A percentile compares a stretch with the other conserved stretches of the same genome.
Evolutionary conservation across 2,113 vertebrate genomes (phyloP).

Genomic region (Neodon shergylaensis): DNA sequence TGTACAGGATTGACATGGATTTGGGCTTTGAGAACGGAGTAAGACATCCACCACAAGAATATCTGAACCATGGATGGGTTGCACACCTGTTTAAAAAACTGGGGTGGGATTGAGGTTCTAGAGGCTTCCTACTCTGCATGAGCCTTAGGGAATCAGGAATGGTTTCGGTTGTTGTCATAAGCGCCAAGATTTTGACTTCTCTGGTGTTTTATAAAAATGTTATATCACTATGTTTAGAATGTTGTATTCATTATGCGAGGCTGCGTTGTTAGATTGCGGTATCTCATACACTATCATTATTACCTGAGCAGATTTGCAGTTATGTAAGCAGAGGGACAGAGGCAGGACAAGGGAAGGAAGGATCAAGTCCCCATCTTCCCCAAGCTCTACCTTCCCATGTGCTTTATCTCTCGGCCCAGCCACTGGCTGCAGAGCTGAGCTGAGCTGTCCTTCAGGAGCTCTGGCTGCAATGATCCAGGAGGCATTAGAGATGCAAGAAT

Average conservation of each 20-base stretch:
- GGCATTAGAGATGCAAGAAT: not conserved
- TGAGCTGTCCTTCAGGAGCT: rapidly evolving
- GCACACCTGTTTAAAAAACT: not conserved
- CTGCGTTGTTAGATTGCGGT: not conserved
- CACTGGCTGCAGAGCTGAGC: not conserved
- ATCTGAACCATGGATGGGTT: not conserved
- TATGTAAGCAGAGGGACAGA: too few relatives aligned
- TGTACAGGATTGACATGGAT: not conserved
- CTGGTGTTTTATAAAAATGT: not conserved
- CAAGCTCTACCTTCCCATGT: not conserved
- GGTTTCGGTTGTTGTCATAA: not conserved
- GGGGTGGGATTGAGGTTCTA: not conserved
- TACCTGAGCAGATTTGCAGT: not conserved
- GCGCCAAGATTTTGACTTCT: not conserved
- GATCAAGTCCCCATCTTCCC: rapidly evolving
- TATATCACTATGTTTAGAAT: not conserved
- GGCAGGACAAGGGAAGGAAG: too few relatives aligned
- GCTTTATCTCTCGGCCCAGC: not conserved
- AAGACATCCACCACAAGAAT: not conserved
- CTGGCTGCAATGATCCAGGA: not conserved
- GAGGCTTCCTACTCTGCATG: not conserved
- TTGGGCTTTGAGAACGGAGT: not conserved
- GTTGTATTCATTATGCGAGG: not conserved
- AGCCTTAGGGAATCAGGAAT: not conserved
- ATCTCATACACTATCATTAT: not conserved